Evolutionary conservation across 2,888 invertebrate genomes (phyloP), one percentile per base, ranked within the genome.

Genomic region (Iphiclides podalirius): DNA sequence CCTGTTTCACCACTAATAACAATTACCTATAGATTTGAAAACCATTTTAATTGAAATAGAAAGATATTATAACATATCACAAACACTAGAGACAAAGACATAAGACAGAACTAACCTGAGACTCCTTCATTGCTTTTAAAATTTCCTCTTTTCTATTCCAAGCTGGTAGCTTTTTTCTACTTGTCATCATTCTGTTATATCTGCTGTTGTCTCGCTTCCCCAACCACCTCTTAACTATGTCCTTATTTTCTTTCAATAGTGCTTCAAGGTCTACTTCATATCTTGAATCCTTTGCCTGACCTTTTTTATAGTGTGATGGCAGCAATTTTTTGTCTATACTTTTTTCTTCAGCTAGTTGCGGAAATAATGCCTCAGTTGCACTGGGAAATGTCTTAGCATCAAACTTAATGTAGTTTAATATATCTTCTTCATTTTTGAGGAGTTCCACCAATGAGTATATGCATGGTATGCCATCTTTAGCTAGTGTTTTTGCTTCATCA

Each of bases 1-100:
- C 95, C 96, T 0, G 96, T 96, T 72, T 95, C 95, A 1, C 96
- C 96, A 37, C 94, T 94, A 58, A 96, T 93, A 0, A 96, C 94
- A 12, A 92, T 82, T 2, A 94, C 91, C 86, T 90, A 76, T 1
- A 52, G 8, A 43, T 44, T 41, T 12, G n/a, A 35, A 34, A 12
- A 31, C n/a, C 4, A 15, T 4, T 36, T 17, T 33, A 15, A 47
- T 17, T 35, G 17, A 7, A 31, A 11, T 11, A 12, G 13, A 11
- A 40, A 11, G n/a, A 13, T 12, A 40, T 38, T 9, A 15, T 17
- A 34, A 9, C 7, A 37, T 12, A 28, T 28, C 28, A 11, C 12
- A 31, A 31, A 31, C 6, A 20, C 6, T 20, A 20, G 3, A 20
- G 23, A 31, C 8, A 48, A 8, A 23, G 1, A 34, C 16, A 41